Conservation (phyloP, 2,888 invertebrate species). For the Cephus spinipes region DNA sequence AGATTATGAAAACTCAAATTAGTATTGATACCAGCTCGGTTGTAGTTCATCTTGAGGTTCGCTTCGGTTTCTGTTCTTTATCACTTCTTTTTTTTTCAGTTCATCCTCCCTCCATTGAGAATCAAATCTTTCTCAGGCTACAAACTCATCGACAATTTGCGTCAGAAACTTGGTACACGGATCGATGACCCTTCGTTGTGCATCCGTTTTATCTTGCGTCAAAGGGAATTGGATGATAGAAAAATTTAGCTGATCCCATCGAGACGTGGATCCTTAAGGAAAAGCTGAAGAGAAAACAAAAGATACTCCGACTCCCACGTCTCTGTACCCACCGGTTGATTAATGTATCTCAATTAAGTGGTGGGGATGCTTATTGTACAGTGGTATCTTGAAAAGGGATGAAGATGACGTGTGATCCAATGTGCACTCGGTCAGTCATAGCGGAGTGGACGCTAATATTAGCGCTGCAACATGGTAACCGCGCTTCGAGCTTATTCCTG, state of each 20-base stretch:
- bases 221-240: neutral
- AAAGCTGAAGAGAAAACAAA: neutral
- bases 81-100: neutral
- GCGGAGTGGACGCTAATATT: constrained; percentile 54
- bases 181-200: neutral
- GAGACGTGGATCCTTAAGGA: neutral
- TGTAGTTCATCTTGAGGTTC: neutral
- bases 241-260: neutral
- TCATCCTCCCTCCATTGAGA: neutral
- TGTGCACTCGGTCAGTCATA: constrained; percentile 4
- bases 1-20: neutral
- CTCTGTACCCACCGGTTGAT: neutral
- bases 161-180: neutral
- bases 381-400: neutral
- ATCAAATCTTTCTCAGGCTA: neutral
- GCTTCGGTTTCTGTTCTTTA: neutral
- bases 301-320: neutral
- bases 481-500: constrained; percentile 61
- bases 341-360: neutral
- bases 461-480: constrained; percentile 62
- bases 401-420: neutral
- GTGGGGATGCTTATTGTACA: neutral
- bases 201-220: neutral
- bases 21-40: neutral
- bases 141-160: neutral